Base-by-base conservation (phyloP, 2,888 invertebrate genomes). In the Habroteleia sp. region DNA sequence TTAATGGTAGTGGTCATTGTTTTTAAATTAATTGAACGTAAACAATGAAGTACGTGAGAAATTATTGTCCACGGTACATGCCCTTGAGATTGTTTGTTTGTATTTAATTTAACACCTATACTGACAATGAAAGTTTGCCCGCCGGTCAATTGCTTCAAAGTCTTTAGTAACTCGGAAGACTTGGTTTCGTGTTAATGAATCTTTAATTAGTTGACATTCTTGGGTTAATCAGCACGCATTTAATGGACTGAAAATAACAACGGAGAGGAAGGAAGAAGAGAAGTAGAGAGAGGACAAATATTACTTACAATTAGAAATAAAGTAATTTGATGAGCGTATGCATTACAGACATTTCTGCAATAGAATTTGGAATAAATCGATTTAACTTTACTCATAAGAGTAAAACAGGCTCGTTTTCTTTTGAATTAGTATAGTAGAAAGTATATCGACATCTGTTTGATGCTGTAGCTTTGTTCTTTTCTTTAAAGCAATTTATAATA, bases 131-230 rank as follows among this genome's bases (percentile, higher is more conserved):
- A 44, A 44, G 10, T 31, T 48, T n/a, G 20, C 11, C 7, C 6
- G 1, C 1, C 6, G 11, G 20, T 23, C 33, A 48, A n/a, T 10
- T 7, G n/a, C 10, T 20, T 14, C 11, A 33, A 44, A 52, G 52
- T 44, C 2, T 13, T 29, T n/a, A 5, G 33, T 5, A 8, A 31
- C 14, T 33, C 10, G 23, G 7, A 37, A 41, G 46, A 39, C 29
- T 37, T 33, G 8, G 16, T 63, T 39, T 58, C 16, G 62, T 35
- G 56, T 74, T 81, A 79, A 79, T 79, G 79, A 81, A 83, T 81
- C 79, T 80, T 83, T 80, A 82, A 84, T 83, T 82, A 82, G 81
- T 82, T 80, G 65, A 75, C 77, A 80, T 79, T 82, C 80, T 80
- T 74, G 74, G 71, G 75, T 77, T 77, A 81, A 80, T 81, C 82